phyloP scores from a whole-genome alignment of 2,888 invertebrate species.

The Tribolium freemani region DNA sequence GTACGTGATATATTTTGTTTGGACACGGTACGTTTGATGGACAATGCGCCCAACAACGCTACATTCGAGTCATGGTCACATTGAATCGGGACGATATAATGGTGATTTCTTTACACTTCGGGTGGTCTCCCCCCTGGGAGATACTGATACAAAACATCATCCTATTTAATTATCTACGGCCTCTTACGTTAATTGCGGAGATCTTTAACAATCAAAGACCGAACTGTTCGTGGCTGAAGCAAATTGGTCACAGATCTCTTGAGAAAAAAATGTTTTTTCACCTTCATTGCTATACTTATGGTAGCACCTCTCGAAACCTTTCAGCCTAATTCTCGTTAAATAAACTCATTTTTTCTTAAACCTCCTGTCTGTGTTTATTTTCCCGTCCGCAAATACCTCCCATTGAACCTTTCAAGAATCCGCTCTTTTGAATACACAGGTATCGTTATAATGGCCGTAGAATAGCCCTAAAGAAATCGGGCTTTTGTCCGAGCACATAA shows the following conservation, averaged over 20 bases:
- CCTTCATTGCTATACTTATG: neutral
- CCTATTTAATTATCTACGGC: constrained; percentile 39
- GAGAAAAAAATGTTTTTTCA: too few relatives aligned
- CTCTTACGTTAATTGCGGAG: constrained; percentile 36
- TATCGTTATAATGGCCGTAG: constrained; percentile 10
- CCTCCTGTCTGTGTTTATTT: neutral
- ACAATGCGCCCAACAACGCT: constrained; percentile 13
- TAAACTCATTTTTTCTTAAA: neutral
- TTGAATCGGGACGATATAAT: constrained; percentile 14
- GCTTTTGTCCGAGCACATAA: constrained; percentile 10
- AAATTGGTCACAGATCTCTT: too few relatives aligned
- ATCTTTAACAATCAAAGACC: constrained; percentile 7
- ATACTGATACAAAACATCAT: constrained; percentile 31
- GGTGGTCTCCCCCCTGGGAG: constrained; percentile 39
- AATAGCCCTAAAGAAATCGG: neutral
- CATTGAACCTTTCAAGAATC: neutral
- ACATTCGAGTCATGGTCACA: constrained; percentile 39
- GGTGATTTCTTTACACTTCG: constrained; percentile 42
- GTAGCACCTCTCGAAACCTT: neutral
- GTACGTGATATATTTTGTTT: constrained; percentile 35
- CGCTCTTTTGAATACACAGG: constrained; percentile 7
- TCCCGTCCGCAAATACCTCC: constrained; percentile 2
- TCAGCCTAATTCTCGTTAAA: neutral
- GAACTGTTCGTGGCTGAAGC: too few relatives aligned
- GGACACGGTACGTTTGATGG: constrained; percentile 23